These are phyloP conservation scores for Zygaena filipendulae DNA, from an alignment of 2,888 invertebrate species.

Conservation along the genomic window DNA sequence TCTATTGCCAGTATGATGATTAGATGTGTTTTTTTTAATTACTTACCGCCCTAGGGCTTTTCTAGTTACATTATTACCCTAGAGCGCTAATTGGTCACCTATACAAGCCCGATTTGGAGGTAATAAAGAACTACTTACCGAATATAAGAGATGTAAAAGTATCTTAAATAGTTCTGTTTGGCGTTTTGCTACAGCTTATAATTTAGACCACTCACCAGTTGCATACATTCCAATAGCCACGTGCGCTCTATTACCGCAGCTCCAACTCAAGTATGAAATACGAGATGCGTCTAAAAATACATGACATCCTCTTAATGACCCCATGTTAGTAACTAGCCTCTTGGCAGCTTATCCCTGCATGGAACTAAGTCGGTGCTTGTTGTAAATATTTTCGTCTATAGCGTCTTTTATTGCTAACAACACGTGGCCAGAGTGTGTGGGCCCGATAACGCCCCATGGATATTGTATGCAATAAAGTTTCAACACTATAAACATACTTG, in stretches of 20 bases:
- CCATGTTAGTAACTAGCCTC: conserved; percentile 38
- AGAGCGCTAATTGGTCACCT: too few relatives aligned
- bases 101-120: too few relatives aligned
- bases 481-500: conserved; percentile 9
- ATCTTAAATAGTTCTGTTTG: too few relatives aligned
- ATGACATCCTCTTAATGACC: conserved; percentile 45
- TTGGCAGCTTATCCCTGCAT: conserved; percentile 22
- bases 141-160: too few relatives aligned
- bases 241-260: conserved; percentile 55
- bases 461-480: conserved; percentile 14
- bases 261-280: conserved; percentile 51
- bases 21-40: too few relatives aligned
- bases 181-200: conserved; percentile 6
- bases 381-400: conserved; percentile 30
- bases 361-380: conserved; percentile 25
- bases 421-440: conserved; percentile 22
- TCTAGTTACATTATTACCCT: too few relatives aligned
- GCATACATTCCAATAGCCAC: conserved; percentile 31
- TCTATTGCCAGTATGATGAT: too few relatives aligned
- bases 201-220: conserved; percentile 9
- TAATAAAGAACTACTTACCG: too few relatives aligned
- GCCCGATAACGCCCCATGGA: conserved; percentile 16
- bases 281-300: conserved; percentile 39
- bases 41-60: too few relatives aligned
- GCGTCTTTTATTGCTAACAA: conserved; percentile 25